Percentiles rank a stretch among this genome's conserved stretches.
These are phyloP conservation scores for Sphaerophoria taeniata DNA, from an alignment of 2,888 invertebrate species.

Conservation along the genomic window DNA sequence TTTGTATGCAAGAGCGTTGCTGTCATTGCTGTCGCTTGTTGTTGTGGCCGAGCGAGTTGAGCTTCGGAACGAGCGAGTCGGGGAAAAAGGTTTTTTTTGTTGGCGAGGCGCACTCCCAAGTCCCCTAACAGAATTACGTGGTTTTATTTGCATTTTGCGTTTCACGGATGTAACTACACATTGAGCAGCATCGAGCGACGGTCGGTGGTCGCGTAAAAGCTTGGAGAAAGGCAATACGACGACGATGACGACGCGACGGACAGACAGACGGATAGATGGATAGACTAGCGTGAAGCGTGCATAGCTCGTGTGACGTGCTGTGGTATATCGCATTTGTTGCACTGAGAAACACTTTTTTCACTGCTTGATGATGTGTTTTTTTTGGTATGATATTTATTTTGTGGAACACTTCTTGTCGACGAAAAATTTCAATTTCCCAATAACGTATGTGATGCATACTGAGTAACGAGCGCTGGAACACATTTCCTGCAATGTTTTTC, in stretches of 20 bases:
- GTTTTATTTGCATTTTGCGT: conserved; percentile 71
- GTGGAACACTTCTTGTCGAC: conserved; percentile 71
- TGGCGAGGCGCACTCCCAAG: conserved; percentile 56
- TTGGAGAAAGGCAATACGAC: not conserved
- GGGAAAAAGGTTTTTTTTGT: conserved; percentile 51
- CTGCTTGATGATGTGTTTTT: conserved; percentile 24
- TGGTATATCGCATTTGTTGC: not conserved
- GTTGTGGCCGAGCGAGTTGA: conserved; percentile 26
- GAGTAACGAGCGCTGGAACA: conserved; percentile 67
- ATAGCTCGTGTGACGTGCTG: not conserved
- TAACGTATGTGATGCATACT: conserved; percentile 70
- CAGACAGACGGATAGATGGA: not conserved
- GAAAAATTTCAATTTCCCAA: conserved; percentile 74
- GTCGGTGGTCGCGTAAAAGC: too few species aligned
- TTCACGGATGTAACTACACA: conserved; percentile 54
- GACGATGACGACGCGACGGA: too few species aligned
- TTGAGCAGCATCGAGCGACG: not conserved
- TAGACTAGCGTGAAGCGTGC: not conserved
- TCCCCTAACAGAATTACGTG: conserved; percentile 55
- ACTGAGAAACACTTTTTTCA: conserved; percentile 53
- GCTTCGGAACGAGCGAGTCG: conserved; percentile 38
- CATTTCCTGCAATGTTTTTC: conserved; percentile 72
- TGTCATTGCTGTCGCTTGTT: conserved; percentile 38
- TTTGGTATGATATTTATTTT: conserved; percentile 60
- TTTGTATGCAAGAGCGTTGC: conserved; percentile 64